Evolutionary conservation across 2,888 invertebrate species (phyloP).

Genomic region (Tenthredo amoena): DNA sequence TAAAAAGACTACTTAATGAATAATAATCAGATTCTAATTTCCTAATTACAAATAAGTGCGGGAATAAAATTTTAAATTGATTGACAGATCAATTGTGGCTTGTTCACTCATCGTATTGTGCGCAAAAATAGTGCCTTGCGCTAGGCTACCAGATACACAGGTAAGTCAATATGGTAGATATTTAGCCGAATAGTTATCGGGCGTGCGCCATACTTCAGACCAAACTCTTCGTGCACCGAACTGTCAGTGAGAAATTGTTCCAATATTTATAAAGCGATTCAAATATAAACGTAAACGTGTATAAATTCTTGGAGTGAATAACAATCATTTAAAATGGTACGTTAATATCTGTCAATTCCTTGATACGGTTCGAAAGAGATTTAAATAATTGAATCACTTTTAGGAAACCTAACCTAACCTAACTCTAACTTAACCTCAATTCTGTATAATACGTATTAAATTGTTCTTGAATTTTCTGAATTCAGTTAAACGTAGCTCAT

Average conservation of each 20-base stretch:
- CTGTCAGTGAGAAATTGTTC: conserved; percentile 24
- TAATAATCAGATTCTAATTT: background rate
- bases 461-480: background rate
- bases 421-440: conserved; percentile 35
- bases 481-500: background rate
- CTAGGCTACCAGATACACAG: background rate
- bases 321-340: conserved; percentile 1
- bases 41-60: background rate
- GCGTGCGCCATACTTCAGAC: background rate
- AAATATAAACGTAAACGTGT: background rate
- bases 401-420: background rate
- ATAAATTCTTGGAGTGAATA: background rate
- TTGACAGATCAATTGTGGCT: background rate
- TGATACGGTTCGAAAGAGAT: background rate
- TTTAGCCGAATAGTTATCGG: background rate
- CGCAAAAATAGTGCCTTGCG: background rate
- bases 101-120: too few species aligned
- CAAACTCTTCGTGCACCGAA: background rate
- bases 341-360: conserved; percentile 4
- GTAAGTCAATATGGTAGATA: background rate
- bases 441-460: background rate
- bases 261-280: background rate
- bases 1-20: background rate
- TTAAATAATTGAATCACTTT: background rate
- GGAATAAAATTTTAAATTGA: background rate